phyloP scores from a whole-genome alignment of 2,888 invertebrate genomes.

The Noctua comes region DNA sequence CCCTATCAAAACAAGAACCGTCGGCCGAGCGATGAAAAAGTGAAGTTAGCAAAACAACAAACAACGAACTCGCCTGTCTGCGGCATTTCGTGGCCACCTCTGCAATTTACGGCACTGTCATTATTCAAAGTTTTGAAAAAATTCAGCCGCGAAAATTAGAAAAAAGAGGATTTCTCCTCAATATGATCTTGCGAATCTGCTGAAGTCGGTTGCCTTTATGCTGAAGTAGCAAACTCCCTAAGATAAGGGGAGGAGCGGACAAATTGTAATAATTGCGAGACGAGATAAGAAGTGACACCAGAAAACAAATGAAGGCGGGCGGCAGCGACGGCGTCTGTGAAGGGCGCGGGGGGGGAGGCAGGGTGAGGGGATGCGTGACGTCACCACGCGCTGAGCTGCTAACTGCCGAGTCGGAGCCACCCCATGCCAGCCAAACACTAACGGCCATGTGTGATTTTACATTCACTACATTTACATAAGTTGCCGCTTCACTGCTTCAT shows the following conservation, averaged over 20 bases:
- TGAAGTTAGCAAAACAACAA: constrained; percentile 84
- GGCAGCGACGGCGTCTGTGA: constrained; percentile 70
- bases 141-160: constrained; percentile 79
- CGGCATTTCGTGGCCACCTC: constrained; percentile 83
- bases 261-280: constrained; percentile 90
- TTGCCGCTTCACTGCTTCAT: constrained; percentile 61
- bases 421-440: constrained; percentile 72
- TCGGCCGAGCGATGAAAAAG: constrained; percentile 81
- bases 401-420: constrained; percentile 67
- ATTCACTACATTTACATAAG: constrained; percentile 65
- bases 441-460: constrained; percentile 69
- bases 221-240: constrained; percentile 87
- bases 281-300: constrained; percentile 90
- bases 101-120: constrained; percentile 84
- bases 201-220: constrained; percentile 87
- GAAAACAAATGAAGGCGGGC: constrained; percentile 90
- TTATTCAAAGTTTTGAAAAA: constrained; percentile 87
- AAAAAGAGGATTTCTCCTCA: constrained; percentile 81
- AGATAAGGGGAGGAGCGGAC: constrained; percentile 90
- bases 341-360: constrained; percentile 67
- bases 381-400: constrained; percentile 76
- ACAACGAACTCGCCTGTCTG: constrained; percentile 78
- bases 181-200: constrained; percentile 88
- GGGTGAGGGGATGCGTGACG: constrained; percentile 79
- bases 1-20: constrained; percentile 80